phyloP scores from a whole-genome alignment of 2,113 vertebrate species.

The Apus apus region DNA sequence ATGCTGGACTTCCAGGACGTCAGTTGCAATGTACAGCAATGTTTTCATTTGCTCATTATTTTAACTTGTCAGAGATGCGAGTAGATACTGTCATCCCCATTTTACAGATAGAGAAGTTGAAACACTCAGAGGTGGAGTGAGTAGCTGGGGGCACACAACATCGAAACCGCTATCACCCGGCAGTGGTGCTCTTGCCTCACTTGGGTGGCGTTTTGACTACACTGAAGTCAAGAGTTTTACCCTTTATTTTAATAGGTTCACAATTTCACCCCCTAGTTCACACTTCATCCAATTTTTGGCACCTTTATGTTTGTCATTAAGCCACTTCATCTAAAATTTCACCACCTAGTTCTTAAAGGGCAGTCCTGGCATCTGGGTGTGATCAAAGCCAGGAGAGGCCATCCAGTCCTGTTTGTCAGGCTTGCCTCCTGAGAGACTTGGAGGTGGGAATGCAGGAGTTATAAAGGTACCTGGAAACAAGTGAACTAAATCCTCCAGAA shows the following conservation, averaged over 20 bases:
- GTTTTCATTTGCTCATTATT: neutral
- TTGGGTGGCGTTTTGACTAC: neutral
- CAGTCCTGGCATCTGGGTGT: neutral
- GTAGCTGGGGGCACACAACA: neutral
- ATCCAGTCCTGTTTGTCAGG: neutral
- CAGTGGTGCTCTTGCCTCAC: neutral
- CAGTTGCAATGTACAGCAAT: neutral
- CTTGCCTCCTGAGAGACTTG: neutral
- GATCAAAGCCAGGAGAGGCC: neutral
- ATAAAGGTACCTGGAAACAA: neutral
- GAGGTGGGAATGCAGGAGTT: neutral
- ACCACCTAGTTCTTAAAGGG: neutral
- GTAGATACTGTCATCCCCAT: neutral
- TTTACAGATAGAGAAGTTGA: neutral
- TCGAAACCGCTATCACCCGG: neutral
- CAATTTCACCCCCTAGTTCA: neutral
- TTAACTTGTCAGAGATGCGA: neutral
- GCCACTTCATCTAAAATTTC: neutral
- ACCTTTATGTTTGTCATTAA: neutral
- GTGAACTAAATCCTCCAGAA: neutral
- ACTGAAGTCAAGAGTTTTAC: neutral
- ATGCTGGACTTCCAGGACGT: neutral
- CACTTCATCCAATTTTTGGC: neutral
- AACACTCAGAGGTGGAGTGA: neutral
- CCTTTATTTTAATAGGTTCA: neutral